A percentile compares a stretch with the other conserved stretches of the same genome.
phyloP scores from a whole-genome alignment of 2,113 vertebrate genomes.

The Syngnathus scovelli region DNA sequence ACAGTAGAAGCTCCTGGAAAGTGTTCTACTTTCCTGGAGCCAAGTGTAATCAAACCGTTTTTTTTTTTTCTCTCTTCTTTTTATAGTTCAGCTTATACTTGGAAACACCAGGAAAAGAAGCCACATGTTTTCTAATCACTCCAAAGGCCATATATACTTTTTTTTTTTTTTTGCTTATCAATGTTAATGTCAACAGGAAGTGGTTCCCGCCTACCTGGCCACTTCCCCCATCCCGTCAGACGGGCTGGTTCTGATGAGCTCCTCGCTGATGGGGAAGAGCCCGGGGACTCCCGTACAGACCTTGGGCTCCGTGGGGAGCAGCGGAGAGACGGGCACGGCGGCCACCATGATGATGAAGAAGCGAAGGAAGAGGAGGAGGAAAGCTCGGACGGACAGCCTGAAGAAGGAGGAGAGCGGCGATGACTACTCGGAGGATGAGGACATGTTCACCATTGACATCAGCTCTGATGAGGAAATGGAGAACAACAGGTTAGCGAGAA shows the following conservation, averaged over 20 bases:
- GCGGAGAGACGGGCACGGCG: slow-evolving; percentile 48
- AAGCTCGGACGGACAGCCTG: slow-evolving; percentile 78
- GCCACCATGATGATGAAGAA: slow-evolving; percentile 74
- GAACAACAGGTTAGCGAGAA: slow-evolving; percentile 42
- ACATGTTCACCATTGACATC: slow-evolving; percentile 94
- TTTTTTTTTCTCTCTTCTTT: slow-evolving; percentile 21
- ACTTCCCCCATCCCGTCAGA: slow-evolving; percentile 90
- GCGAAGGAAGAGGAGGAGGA: slow-evolving; percentile 86
- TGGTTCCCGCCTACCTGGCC: slow-evolving; percentile 84
- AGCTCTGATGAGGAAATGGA: slow-evolving; percentile 81
- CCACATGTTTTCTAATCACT: background rate
- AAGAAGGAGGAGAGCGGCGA: slow-evolving; percentile 78
- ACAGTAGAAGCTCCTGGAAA: slow-evolving; percentile 35
- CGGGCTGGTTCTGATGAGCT: slow-evolving; percentile 75
- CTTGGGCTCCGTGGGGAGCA: slow-evolving; percentile 34
- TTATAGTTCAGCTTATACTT: background rate
- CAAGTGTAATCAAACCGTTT: background rate
- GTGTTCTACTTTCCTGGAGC: slow-evolving; percentile 44
- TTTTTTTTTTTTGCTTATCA: too few relatives aligned
- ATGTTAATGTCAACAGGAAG: slow-evolving; percentile 68
- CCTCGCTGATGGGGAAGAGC: slow-evolving; percentile 74
- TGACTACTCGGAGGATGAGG: slow-evolving; percentile 83
- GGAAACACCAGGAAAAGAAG: background rate
- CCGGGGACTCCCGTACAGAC: slow-evolving; percentile 59
- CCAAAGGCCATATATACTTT: too few relatives aligned